Percentiles rank a stretch among this genome's conserved stretches.
phyloP scores from a whole-genome alignment of 2,888 invertebrate species.

The Crioceris asparagi region DNA sequence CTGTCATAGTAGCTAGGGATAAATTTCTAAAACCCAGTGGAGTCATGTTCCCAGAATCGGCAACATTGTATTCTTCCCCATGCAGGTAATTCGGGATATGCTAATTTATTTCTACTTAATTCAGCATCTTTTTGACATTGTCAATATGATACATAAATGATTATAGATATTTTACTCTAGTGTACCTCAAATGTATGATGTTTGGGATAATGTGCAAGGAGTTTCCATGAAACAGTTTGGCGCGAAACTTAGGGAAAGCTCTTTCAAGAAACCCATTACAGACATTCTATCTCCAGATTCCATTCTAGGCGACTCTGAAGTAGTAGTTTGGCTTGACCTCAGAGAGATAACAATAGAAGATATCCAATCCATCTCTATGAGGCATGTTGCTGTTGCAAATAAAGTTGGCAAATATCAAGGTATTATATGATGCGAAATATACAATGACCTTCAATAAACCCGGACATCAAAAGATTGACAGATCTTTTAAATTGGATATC shows the following conservation, averaged over 20 bases:
- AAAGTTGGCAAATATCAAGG: conserved; percentile 58
- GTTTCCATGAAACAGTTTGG: conserved; percentile 64
- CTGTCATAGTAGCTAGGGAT: conserved; percentile 73
- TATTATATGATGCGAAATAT: no score
- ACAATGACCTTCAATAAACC: no score
- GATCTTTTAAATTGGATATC: no score
- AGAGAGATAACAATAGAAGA: conserved; percentile 49
- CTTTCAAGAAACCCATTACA: conserved; percentile 58
- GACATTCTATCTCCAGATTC: conserved; percentile 44
- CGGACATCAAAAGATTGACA: no score
- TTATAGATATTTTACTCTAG: conserved; percentile 31
- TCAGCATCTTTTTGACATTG: no score
- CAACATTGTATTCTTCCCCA: conserved; percentile 53
- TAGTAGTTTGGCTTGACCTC: conserved; percentile 59
- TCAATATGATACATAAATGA: not conserved
- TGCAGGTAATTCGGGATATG: conserved; percentile 35
- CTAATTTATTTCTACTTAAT: no score
- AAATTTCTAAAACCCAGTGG: conserved; percentile 65
- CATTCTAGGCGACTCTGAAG: conserved; percentile 53
- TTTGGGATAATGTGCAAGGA: conserved; percentile 73
- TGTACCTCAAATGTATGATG: conserved; percentile 53
- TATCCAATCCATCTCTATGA: conserved; percentile 47
- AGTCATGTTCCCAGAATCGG: conserved; percentile 63
- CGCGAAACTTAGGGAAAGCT: conserved; percentile 49
- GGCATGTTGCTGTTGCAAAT: conserved; percentile 49